Base-by-base conservation (phyloP, 1,140 invertebrate genomes). In the Panulirus ornatus region DNA sequence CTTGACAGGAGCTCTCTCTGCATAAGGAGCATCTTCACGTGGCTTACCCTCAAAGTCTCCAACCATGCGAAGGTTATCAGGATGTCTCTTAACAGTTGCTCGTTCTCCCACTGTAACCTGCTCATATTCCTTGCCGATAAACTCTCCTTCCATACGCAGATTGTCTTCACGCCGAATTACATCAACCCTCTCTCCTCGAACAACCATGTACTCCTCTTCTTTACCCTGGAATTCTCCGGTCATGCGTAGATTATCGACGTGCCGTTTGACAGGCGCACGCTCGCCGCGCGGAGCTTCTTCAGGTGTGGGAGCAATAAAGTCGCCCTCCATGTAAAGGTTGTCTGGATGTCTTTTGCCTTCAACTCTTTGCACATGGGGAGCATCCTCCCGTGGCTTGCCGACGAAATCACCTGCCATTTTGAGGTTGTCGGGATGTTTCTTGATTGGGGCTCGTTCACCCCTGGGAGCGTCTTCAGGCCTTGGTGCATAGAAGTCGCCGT, bases 91-190 rank as follows among this genome's bases (percentile, higher is more conserved):
- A 14, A 91, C 58, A 6, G 92, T 78, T 44, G 91, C 89, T 47
- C 79, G 82, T 88, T 92, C 87, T 22, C 82, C 92, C 51, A 44
- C n/a, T 16, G 86, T 34, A 11, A 79, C 88, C 27, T 82, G 44
- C 27, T 92, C 84, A 58, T 47, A n/a, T 2, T 42, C 30, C 22
- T 71, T 71, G 0, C 88, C 91, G 78, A 91, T 66, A 89, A 96
- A 93, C 94, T 96, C 95, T 14, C 95, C 95, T 93, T 95, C 95
- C 58, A 94, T 94, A 91, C 94, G 93, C 0, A 96, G 93, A 92
- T 96, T 96, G 90, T 96, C 95, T 63, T 94, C 91, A 30, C 92
- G 93, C 91, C 92, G 94, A 30, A 93, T 94, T 0, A 94, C 93
- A 8, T 93, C 92, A 2, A 93, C 93, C 70, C 95, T 93, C 88